phyloP scores from a whole-genome alignment of 2,797 vertebrate genomes.

The Ptychadena robeensis region DNA sequence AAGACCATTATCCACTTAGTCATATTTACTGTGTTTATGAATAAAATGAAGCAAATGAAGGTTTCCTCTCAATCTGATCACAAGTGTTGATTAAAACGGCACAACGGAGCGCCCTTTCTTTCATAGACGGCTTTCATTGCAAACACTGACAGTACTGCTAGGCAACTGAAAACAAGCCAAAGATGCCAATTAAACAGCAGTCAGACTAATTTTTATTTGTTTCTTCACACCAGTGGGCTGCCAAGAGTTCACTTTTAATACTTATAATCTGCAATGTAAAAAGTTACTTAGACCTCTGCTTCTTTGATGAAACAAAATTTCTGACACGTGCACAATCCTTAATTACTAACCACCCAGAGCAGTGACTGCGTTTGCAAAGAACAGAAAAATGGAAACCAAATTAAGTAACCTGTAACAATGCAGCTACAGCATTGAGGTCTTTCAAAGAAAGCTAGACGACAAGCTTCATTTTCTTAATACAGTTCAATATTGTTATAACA shows the following conservation, averaged over 20 bases:
- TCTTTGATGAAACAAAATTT: not conserved
- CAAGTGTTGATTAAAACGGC: conserved; percentile 26
- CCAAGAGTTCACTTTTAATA: conserved; percentile 20
- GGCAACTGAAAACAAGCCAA: conserved; percentile 30
- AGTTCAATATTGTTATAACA: not conserved
- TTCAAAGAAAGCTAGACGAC: not conserved
- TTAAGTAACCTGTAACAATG: conserved; percentile 1
- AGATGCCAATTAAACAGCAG: conserved; percentile 48
- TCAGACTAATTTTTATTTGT: conserved; percentile 4
- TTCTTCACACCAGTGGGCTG: conserved; percentile 35
- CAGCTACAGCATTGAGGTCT: not conserved
- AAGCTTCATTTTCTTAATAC: not conserved
- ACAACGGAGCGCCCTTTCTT: conserved; percentile 14
- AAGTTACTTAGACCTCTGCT: not conserved
- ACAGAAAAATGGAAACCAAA: conserved; percentile 20
- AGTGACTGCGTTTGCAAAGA: conserved; percentile 13
- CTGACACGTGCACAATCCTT: not conserved
- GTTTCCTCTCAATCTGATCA: conserved; percentile 18
- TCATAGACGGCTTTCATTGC: conserved; percentile 21
- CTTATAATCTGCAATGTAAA: conserved; percentile 30
- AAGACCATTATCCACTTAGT: not conserved
- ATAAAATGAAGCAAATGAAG: conserved; percentile 14
- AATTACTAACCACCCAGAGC: conserved; percentile 4
- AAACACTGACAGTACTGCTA: conserved; percentile 33
- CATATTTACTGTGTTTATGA: conserved; percentile 31